Evolutionary conservation across 1,140 invertebrate genomes (phyloP).

Genomic region (Eueides isabella): DNA sequence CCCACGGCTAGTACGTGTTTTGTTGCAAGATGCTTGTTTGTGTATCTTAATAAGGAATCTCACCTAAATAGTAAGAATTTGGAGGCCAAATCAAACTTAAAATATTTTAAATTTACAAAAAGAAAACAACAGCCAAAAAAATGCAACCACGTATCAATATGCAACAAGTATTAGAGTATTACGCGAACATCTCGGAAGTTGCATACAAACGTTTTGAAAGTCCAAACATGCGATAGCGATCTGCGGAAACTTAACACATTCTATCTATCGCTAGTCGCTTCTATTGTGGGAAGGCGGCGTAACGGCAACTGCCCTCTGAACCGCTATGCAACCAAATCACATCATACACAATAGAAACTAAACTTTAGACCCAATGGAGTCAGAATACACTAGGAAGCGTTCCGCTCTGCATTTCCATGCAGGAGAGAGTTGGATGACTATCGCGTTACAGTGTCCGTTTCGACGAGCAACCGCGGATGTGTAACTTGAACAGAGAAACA

Average conservation of each 20-base stretch:
- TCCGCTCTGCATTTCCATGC: slow-evolving; percentile 76
- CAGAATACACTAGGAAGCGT: slow-evolving; percentile 66
- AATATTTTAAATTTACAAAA: not conserved
- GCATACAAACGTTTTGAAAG: slow-evolving; percentile 18
- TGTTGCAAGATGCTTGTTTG: slow-evolving; percentile 48
- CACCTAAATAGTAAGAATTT: slow-evolving; percentile 35
- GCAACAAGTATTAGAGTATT: slow-evolving; percentile 11
- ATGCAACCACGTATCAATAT: not conserved
- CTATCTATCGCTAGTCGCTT: slow-evolving; percentile 73
- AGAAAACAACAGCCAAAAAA: not conserved
- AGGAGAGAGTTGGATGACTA: slow-evolving; percentile 70
- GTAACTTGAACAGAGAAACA: slow-evolving; percentile 67
- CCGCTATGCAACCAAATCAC: slow-evolving; percentile 56
- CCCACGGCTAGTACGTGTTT: slow-evolving; percentile 61
- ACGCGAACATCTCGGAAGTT: slow-evolving; percentile 30
- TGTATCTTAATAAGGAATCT: slow-evolving; percentile 42
- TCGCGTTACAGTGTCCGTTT: slow-evolving; percentile 72
- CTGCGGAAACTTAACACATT: slow-evolving; percentile 57
- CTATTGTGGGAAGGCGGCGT: slow-evolving; percentile 65
- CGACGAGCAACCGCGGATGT: slow-evolving; percentile 68
- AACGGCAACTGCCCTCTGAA: slow-evolving; percentile 70
- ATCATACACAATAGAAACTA: slow-evolving; percentile 61
- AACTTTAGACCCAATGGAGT: slow-evolving; percentile 45
- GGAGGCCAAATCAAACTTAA: slow-evolving; percentile 21
- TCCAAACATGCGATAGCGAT: slow-evolving; percentile 57